A percentile compares a stretch with the other conserved stretches of the same genome.
phyloP scores from a whole-genome alignment of 2,888 invertebrate species.

The Monopis laevigella region DNA sequence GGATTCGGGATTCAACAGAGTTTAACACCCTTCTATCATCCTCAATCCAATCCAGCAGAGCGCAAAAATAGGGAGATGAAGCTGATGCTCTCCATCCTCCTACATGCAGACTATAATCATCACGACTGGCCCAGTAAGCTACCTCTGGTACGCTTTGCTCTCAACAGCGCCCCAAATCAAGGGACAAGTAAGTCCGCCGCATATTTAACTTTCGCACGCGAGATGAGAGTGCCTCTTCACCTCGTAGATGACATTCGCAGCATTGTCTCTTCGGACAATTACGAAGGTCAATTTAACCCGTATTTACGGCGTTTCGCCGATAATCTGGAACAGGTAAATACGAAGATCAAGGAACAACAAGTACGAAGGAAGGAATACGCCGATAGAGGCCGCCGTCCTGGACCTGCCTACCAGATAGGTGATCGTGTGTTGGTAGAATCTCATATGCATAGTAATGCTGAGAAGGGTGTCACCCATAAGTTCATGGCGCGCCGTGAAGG shows the following conservation, averaged over 20 bases:
- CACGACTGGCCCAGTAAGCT: constrained; percentile 21
- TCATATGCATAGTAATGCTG: constrained; percentile 3
- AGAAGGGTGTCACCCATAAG: constrained; percentile 5
- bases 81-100: constrained; percentile 17
- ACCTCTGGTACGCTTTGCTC: constrained; percentile 23
- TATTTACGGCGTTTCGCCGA: not conserved
- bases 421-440: constrained; percentile 4
- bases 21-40: constrained; percentile 24
- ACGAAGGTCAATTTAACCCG: constrained; percentile 1
- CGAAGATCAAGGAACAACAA: not conserved
- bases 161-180: constrained; percentile 20
- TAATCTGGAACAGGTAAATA: not conserved
- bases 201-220: constrained; percentile 25
- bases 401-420: not conserved
- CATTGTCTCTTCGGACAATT: not conserved
- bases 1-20: constrained; percentile 20
- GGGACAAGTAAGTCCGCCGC: constrained; percentile 23
- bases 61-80: constrained; percentile 24
- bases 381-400: not conserved
- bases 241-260: constrained; percentile 14
- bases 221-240: constrained; percentile 22
- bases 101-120: constrained; percentile 19
- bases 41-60: constrained; percentile 26
- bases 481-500: constrained; percentile 7
- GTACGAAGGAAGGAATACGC: constrained; percentile 1